Evolutionary conservation across 2,113 vertebrate species (phyloP).

Genomic region (Sprattus sprattus): DNA sequence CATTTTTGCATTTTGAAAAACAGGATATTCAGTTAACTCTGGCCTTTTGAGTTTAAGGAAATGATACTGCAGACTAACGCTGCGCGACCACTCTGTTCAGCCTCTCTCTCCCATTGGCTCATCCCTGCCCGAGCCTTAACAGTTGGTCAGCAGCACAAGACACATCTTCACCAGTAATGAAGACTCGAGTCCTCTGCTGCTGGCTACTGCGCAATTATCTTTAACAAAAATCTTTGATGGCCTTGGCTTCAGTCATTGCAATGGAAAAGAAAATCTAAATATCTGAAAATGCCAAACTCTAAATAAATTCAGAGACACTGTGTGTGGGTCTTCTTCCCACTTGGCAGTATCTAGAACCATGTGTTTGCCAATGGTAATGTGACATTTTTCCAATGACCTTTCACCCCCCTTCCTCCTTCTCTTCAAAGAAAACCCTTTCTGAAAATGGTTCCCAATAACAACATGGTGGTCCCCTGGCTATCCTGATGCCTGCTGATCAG

Average conservation of each 20-base stretch:
- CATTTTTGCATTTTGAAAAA: neutral
- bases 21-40: neutral
- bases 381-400: neutral
- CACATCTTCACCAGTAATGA: neutral
- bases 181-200: neutral
- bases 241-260: neutral
- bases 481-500: neutral
- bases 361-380: neutral
- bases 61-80: neutral
- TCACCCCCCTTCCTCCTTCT: too few relatives aligned
- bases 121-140: neutral
- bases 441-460: neutral
- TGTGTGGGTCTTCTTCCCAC: slow-evolving; percentile 6
- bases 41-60: neutral
- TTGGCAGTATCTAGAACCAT: neutral
- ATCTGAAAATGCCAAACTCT: neutral
- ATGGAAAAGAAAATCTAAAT: neutral
- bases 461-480: neutral
- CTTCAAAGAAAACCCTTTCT: neutral
- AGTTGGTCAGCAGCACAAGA: neutral
- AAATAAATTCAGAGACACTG: neutral
- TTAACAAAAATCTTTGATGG: neutral
- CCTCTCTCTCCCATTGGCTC: neutral
- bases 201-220: neutral
- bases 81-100: neutral